Base-by-base conservation (phyloP, 1,140 invertebrate genomes). In the Sycobia sp. region DNA sequence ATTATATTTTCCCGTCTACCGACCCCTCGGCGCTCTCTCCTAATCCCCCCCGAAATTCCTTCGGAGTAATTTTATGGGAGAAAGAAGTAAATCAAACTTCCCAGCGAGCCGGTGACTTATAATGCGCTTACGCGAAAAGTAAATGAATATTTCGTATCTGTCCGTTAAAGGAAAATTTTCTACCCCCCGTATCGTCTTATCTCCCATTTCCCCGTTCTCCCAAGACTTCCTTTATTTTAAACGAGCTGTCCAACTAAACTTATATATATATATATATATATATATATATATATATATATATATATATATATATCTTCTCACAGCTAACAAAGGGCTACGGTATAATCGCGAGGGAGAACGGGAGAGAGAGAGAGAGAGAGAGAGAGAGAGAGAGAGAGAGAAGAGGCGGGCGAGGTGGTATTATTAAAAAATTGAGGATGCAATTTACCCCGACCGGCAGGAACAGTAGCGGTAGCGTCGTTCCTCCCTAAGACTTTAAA, bases 341-440 rank as follows among this genome's bases (percentile, higher is more conserved):
- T n/a, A n/a, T n/a, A n/a, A n/a, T n/a, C n/a, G n/a, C n/a, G n/a
- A n/a, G n/a, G n/a, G n/a, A n/a, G n/a, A n/a, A n/a, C n/a, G n/a
- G n/a, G n/a, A n/a, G n/a, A n/a, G n/a, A n/a, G n/a, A n/a, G n/a
- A n/a, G n/a, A n/a, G n/a, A n/a, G n/a, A n/a, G n/a, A n/a, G n/a
- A n/a, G n/a, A n/a, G n/a, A n/a, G n/a, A n/a, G n/a, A n/a, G n/a
- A n/a, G n/a, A n/a, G n/a, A n/a, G n/a, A n/a, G n/a, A n/a, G n/a
- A 47, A 16, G 11, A 11, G 29, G 5, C 29, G 29, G 36, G 43
- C 10, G 22, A 25, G 67, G n/a, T n/a, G 23, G 66, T 67, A 72
- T 74, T 76, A 75, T 76, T 74, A 76, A 76, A n/a, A 76, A 75
- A 76, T 76, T 73, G 72, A 75, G 67, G 68, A 74, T 71, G 72